Evolutionary conservation across 2,888 invertebrate species (phyloP), one percentile per base, ranked within the genome.

Genomic region (Drosophila ezoana): DNA sequence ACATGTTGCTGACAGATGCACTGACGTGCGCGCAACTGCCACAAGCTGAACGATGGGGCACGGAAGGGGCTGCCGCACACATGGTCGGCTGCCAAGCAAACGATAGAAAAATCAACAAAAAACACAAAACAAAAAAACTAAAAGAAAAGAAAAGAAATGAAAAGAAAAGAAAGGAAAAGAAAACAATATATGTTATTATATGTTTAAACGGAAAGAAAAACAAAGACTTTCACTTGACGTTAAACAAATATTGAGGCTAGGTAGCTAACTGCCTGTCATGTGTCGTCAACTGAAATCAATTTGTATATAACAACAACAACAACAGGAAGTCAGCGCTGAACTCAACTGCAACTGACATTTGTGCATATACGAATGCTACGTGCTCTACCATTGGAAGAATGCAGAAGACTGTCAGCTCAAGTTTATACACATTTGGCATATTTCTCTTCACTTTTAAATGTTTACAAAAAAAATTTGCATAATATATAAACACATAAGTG

Each of bases 1-100:
- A 89, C 88, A 85, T 85, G 81, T 82, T 87, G 87, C 82, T 81
- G 84, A 76, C 78, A 76, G 71, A 75, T 78, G 67, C 78, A 45
- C 41, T 76, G 76, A 86, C 82, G 73, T 72, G 47, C 45, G 40
- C 35, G 40, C 51, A 57, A 20, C 49, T 56, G 40, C 16, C n/a
- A 18, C 1, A 4, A 37, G n/a, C 6, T 10, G 8, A 40, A 40
- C 40, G 2, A 2, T 28, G 28, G 28, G 28, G 2, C 28, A 8
- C 28, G 8, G 4, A 8, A 23, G 5, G 49, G 47, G 14, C 1
- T 14, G n/a, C 11, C 41, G 20, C 52, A 45, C 16, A 38, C 33
- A 49, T 23, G 45, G 33, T 32, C n/a, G 63, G 18, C 59, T 74
- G 59, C 40, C 49, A 51, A 62, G n/a, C 58, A 63, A 70, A 65